These are phyloP conservation scores for Trachythela sp. DNA, from an alignment of 64 coral and sea anemone species.

Conservation along the genomic window DNA sequence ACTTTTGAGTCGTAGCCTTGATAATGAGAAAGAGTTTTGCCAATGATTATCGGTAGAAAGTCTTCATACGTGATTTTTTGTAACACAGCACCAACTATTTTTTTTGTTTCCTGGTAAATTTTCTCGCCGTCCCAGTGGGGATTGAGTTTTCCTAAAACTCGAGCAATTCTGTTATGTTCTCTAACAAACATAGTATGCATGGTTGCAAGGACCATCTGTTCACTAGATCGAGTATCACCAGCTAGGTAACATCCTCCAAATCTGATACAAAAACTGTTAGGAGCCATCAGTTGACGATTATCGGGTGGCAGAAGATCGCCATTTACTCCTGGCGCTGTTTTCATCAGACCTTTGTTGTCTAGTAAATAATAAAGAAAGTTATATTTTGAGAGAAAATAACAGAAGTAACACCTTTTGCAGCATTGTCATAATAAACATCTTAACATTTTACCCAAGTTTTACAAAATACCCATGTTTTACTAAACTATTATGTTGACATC, in stretches of 20 bases:
- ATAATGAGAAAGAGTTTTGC: not conserved
- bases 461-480: too few species aligned
- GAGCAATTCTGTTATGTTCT: conserved; percentile 3
- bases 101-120: not conserved
- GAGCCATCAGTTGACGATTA: not conserved
- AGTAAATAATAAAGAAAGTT: not conserved
- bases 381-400: not conserved
- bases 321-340: conserved; percentile 1
- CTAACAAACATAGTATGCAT: not conserved
- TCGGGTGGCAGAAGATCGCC: not conserved
- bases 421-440: too few species aligned
- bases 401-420: too few species aligned
- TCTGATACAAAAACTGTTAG: not conserved
- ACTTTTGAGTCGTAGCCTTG: not conserved
- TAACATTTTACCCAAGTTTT: too few species aligned
- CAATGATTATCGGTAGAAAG: not conserved
- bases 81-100: not conserved
- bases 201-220: not conserved
- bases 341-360: not conserved
- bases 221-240: not conserved
- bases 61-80: conserved; percentile 16
- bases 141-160: not conserved
- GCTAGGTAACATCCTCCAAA: not conserved
- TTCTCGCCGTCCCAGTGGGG: conserved; percentile 6
- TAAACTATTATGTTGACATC: too few species aligned